Percentiles rank a stretch among this genome's conserved stretches.
phyloP scores from a whole-genome alignment of 2,113 vertebrate species.

The Pipra filicauda region DNA sequence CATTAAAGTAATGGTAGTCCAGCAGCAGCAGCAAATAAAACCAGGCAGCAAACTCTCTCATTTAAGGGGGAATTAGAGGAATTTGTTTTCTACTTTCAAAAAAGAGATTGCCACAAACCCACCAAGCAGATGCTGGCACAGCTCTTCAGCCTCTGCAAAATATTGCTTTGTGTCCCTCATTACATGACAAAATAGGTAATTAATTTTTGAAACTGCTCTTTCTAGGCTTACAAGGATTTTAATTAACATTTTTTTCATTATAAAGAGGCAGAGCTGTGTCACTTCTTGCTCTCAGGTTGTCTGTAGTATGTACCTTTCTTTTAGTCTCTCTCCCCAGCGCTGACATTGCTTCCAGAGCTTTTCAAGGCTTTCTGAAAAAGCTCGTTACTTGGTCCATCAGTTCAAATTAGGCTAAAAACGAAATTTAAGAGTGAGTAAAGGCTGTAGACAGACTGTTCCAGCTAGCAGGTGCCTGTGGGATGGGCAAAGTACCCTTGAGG shows the following conservation, averaged over 20 bases:
- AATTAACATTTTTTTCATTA: not conserved
- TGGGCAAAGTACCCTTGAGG: not conserved
- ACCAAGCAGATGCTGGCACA: not conserved
- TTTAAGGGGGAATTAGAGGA: not conserved
- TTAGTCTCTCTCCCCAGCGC: not conserved
- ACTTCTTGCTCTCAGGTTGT: not conserved
- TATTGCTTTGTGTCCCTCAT: not conserved
- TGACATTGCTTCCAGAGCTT: not conserved
- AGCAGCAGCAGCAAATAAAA: not conserved
- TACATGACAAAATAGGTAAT: not conserved
- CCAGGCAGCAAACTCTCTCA: not conserved
- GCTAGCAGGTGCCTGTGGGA: not conserved
- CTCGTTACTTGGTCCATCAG: slow-evolving; percentile 5
- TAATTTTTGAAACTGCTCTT: not conserved
- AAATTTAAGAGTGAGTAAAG: not conserved
- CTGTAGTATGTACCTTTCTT: not conserved
- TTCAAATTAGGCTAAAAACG: not conserved
- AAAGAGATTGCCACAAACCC: not conserved
- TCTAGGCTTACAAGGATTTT: not conserved
- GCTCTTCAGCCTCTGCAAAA: not conserved
- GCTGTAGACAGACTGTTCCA: not conserved
- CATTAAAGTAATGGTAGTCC: not conserved
- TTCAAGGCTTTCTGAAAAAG: not conserved
- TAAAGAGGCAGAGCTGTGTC: not conserved
- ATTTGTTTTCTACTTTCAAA: not conserved